Evolutionary conservation across 2,888 invertebrate species (phyloP), one percentile per base, ranked within the genome.

Genomic region (Encarsia formosa): DNA sequence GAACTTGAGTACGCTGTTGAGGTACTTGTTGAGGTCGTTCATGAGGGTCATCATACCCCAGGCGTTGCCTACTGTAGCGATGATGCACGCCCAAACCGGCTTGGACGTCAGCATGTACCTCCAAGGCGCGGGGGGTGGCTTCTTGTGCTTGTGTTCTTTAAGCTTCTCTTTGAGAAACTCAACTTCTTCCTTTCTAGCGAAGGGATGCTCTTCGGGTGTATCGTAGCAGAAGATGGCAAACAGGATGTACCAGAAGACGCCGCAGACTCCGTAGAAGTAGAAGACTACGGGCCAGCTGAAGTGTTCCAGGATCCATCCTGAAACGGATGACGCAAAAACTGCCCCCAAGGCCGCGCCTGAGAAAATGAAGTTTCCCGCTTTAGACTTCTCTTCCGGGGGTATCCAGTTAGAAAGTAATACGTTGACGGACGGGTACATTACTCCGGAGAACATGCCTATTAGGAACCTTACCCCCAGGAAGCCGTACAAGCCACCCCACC

Each of bases 391-490:
- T 1, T 82, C 81, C 1, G 85, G 75, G 0, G 90, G 90, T 0
- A 87, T 86, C 91, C 91, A 91, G 63, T 86, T 81, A 0, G 90
- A 86, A 4, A 91, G 73, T 70, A 91, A 77, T 0, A 87, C 85
- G 68, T 88, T 90, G 61, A 94, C 76, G 0, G 94, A 91, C 2
- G 88, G 91, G 68, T 86, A 90, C 0, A 89, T 88, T 5, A 87
- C 86, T 19, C 90, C 90, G 80, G 91, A 90, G 55, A 89, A 89
- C 4, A 91, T 77, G 34, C 91, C 92, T 78, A 89, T 88, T 4
- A 90, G 64, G 1, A 91, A 81, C 54, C 91, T 78, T 11, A 89
- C 68, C 13, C 81, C 75, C 34, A 91, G 85, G n/a, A 93, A 77
- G 19, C 84, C 82, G 1, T 79, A 80, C 5, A 86, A 81, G n/a